Evolutionary conservation across 2,113 vertebrate species (phyloP).

Genomic region (Chunga burmeisteri): DNA sequence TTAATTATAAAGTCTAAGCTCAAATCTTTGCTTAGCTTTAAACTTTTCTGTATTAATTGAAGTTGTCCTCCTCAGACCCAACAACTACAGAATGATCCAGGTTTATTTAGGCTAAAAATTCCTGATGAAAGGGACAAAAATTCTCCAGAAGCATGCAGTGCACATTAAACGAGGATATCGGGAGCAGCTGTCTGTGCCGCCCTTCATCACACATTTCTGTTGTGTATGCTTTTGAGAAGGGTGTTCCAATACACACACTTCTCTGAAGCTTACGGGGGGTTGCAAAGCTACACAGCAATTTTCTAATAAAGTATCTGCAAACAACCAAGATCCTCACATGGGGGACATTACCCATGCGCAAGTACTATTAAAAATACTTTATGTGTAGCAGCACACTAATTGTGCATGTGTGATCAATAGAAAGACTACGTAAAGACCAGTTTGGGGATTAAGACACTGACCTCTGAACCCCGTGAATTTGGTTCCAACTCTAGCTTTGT

Average conservation of each 20-base stretch:
- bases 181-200: not conserved
- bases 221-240: not conserved
- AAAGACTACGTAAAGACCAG: not conserved
- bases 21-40: not conserved
- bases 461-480: not conserved
- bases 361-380: not conserved
- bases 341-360: not conserved
- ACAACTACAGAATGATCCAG: not conserved
- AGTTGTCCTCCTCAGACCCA: not conserved
- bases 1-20: not conserved
- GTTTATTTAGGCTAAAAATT: not conserved
- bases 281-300: not conserved
- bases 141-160: not conserved
- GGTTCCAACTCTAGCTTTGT: not conserved
- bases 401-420: not conserved
- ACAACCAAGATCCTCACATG: not conserved
- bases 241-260: accelerated
- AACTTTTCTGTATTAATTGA: not conserved
- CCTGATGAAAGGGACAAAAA: not conserved
- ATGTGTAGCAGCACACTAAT: not conserved
- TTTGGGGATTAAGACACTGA: not conserved
- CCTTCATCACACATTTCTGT: not conserved
- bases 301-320: not conserved
- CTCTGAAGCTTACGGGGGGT: not conserved
- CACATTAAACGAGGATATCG: not conserved